Conservation (phyloP, 2,113 vertebrate genomes). For the Seriola rivoliana region DNA sequence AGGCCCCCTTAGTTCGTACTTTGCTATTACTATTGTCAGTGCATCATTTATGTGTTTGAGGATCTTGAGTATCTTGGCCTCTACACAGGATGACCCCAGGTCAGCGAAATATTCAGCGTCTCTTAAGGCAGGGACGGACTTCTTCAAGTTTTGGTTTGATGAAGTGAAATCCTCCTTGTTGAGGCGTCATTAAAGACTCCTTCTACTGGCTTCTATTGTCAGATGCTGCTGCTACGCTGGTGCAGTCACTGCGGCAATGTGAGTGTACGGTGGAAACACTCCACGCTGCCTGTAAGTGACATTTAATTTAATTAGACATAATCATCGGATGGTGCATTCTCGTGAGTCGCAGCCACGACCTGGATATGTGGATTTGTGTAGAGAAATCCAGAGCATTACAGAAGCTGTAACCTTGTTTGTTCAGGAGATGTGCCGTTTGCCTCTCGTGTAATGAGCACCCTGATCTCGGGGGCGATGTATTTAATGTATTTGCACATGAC, state of each 20-base stretch:
- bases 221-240: conserved; percentile 27
- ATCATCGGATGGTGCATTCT: conserved; percentile 62
- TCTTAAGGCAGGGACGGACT: conserved; percentile 32
- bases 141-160: conserved; percentile 28
- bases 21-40: conserved; percentile 37
- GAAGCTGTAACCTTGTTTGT: conserved; percentile 39
- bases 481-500: conserved; percentile 29
- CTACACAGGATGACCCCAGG: conserved; percentile 46
- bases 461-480: neutral
- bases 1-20: conserved; percentile 31
- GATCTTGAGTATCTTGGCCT: conserved; percentile 49
- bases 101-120: conserved; percentile 66
- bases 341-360: conserved; percentile 49
- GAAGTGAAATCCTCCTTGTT: conserved; percentile 33
- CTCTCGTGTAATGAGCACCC: neutral
- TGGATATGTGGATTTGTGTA: conserved; percentile 44
- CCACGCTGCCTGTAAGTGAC: conserved; percentile 58
- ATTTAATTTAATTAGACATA: conserved; percentile 78
- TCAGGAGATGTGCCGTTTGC: conserved; percentile 34
- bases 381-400: conserved; percentile 45
- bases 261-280: conserved; percentile 20
- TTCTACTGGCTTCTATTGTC: conserved; percentile 6
- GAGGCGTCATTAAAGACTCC: conserved; percentile 4
- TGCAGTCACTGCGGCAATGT: conserved; percentile 36
- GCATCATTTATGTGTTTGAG: conserved; percentile 62